A percentile compares a stretch with the other conserved stretches of the same genome.
Conservation (phyloP, 2,888 invertebrate species). For the Pollenia amentaria region DNA sequence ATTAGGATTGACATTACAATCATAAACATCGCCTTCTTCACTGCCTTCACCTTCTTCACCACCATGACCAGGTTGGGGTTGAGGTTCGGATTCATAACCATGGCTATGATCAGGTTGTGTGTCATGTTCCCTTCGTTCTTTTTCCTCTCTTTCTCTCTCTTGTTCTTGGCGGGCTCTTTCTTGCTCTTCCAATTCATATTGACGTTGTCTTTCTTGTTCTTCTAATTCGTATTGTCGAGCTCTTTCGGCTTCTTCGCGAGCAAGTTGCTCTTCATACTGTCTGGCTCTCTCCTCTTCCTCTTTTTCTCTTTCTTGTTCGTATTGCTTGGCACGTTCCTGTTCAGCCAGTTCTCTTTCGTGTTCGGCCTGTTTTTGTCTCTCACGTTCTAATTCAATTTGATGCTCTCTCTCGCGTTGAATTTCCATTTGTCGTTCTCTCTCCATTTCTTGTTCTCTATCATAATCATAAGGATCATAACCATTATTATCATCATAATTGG, state of each 20-base stretch:
- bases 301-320: conserved; percentile 37
- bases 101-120: not conserved
- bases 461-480: conserved; percentile 49
- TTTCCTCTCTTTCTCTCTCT: conserved; percentile 67
- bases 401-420: conserved; percentile 47
- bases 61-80: conserved; percentile 10
- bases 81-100: not conserved
- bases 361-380: conserved; percentile 38
- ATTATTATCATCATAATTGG: conserved; percentile 39
- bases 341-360: conserved; percentile 48
- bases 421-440: conserved; percentile 56
- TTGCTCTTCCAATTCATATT: conserved; percentile 41
- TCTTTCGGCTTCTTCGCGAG: conserved; percentile 34
- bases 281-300: conserved; percentile 44
- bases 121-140: conserved; percentile 37
- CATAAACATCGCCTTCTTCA: conserved; percentile 44
- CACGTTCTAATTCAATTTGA: conserved; percentile 43
- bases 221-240: conserved; percentile 41
- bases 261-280: conserved; percentile 49
- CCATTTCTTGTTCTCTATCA: conserved; percentile 53
- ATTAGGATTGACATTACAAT: conserved; percentile 76
- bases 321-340: conserved; percentile 44
- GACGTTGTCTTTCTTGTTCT: conserved; percentile 35
- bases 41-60: not conserved
- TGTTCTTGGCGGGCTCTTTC: conserved; percentile 31